Base-by-base conservation (phyloP, 2,113 vertebrate species). In the Hystrix brachyura region DNA sequence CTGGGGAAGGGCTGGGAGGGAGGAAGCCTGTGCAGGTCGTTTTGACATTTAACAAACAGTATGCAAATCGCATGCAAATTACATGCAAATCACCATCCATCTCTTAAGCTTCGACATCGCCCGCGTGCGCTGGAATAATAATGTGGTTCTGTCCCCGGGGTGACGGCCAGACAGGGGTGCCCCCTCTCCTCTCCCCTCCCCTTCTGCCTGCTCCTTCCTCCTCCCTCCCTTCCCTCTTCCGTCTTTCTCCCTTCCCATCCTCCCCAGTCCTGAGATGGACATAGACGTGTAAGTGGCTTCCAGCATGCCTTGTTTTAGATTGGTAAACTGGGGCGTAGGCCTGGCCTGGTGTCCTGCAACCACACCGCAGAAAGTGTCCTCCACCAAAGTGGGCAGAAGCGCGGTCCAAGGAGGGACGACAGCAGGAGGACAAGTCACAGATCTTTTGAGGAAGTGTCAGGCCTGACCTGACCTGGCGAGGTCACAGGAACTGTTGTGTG, bases 51-150 rank as follows among this genome's bases (percentile, higher is more conserved):
- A 93, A 97, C 96, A 97, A 97, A 96, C 87, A 87, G 1, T 59
- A 97, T 98, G 97, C 90, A 97, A 97, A 97, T 96, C 0, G 0
- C 10, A 97, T 98, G 97, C 94, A 97, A 96, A 97, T 97, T 0
- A 0, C 53, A 98, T 94, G 92, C 97, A 97, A 97, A 97, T 95
- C 32, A 21, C 0, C 88, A 84, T 82, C 87, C 79, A 21, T 91
- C 88, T 91, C 97, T 96, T 95, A 85, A 92, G 93, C 88, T 76
- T 46, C 0, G 27, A 91, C 97, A 96, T 94, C 79, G 43, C 79
- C 7, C 11, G 91, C n/a, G 7, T 94, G 95, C 91, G 92, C 83
- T n/a, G 93, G 89, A 94, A 93, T 89, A 32, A 83, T 90, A 87
- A 97, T 87, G 82, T 34, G 7, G 89, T 14, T 88, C 60, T 29